Percentiles rank a stretch among this genome's conserved stretches.
Conservation (phyloP, 2,113 vertebrate genomes). For the Patagioenas fasciata region DNA sequence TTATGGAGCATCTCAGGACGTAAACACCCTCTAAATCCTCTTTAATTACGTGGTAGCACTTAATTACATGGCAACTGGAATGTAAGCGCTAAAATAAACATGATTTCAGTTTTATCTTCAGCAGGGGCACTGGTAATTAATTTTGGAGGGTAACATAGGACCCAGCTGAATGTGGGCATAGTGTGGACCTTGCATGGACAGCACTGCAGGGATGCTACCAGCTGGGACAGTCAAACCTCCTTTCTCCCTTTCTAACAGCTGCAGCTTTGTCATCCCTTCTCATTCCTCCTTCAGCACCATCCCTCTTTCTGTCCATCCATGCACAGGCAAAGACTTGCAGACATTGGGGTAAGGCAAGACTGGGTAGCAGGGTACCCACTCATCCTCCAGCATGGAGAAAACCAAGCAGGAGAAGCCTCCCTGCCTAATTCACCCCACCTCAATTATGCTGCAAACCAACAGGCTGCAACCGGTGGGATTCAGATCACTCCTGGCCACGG, state of each 20-base stretch:
- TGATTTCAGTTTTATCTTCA: conserved; percentile 40
- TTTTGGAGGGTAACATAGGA: neutral
- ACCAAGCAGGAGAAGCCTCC: neutral
- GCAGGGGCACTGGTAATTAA: conserved; percentile 6
- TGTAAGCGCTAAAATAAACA: conserved; percentile 59
- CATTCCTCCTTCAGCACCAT: accelerated
- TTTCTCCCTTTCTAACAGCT: neutral
- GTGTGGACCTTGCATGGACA: neutral
- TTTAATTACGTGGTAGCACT: conserved; percentile 41
- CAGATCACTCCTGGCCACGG: neutral
- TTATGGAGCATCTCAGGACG: neutral
- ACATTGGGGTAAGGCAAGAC: neutral
- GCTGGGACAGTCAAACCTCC: neutral
- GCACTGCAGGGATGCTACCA: neutral
- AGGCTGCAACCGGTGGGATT: accelerated
- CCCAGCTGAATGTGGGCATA: neutral
- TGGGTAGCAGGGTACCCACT: accelerated
- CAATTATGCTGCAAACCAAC: neutral
- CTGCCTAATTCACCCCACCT: neutral
- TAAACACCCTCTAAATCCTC: conserved; percentile 53
- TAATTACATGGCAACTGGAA: conserved; percentile 58
- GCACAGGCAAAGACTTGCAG: neutral
- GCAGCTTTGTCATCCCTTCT: neutral
- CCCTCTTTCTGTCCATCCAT: neutral
- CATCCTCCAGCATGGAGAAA: neutral